phyloP scores from a whole-genome alignment of 2,113 vertebrate genomes.

The Neoarius graeffei region DNA sequence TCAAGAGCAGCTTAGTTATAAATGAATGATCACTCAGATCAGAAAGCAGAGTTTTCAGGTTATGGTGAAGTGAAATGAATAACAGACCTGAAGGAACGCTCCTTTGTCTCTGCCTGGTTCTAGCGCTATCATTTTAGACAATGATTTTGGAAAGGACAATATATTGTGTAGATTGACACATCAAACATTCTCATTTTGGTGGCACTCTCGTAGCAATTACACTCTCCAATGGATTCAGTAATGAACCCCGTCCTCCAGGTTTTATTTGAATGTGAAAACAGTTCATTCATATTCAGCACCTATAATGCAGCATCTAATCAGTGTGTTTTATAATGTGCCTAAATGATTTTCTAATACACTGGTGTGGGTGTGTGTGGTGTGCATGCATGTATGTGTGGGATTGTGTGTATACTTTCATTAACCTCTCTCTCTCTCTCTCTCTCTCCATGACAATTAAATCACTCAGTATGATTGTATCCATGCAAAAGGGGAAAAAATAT shows the following conservation, averaged over 20 bases:
- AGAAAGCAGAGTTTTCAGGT: neutral
- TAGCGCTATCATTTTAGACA: slow-evolving; percentile 18
- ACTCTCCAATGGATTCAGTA: slow-evolving; percentile 54
- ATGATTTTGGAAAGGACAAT: slow-evolving; percentile 23
- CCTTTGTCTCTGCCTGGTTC: slow-evolving; percentile 13
- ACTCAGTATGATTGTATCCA: slow-evolving; percentile 35
- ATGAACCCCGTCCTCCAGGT: slow-evolving; percentile 40
- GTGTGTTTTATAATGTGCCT: slow-evolving; percentile 35
- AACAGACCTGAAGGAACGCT: slow-evolving; percentile 8
- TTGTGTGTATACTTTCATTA: slow-evolving; percentile 19
- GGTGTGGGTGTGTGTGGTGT: neutral
- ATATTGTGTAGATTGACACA: slow-evolving; percentile 36
- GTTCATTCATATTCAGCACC: slow-evolving; percentile 45
- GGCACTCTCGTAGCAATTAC: slow-evolving; percentile 81
- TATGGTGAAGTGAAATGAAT: slow-evolving; percentile 2
- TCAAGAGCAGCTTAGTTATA: slow-evolving; percentile 3
- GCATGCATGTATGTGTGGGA: neutral
- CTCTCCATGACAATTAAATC: slow-evolving; percentile 45
- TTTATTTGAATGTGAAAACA: slow-evolving; percentile 74
- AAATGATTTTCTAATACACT: slow-evolving; percentile 50
- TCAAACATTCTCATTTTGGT: slow-evolving; percentile 75
- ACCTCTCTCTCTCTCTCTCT: neutral
- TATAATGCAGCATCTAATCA: slow-evolving; percentile 41
- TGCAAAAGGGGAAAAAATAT: slow-evolving; percentile 46
- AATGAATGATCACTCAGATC: neutral